Percentiles rank a stretch among this genome's conserved stretches.
Conservation (phyloP, 2,888 invertebrate genomes). For the Cephalotes varians region DNA sequence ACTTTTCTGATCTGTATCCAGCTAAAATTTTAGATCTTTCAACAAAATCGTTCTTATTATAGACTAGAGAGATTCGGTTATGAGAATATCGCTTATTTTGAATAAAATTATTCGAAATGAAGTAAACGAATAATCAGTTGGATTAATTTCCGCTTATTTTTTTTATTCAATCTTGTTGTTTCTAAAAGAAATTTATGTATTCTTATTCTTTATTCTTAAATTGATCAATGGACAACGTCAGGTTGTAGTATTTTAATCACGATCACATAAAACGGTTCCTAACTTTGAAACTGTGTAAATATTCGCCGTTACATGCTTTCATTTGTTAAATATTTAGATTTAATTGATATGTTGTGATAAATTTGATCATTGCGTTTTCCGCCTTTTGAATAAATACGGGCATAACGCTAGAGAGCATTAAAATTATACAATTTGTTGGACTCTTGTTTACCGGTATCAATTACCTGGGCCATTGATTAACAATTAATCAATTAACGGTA, state of each 20-base stretch:
- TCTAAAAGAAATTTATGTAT: not conserved
- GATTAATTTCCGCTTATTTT: not conserved
- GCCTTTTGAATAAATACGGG: not conserved
- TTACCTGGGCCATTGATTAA: slow-evolving; percentile 40
- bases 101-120: not conserved
- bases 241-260: not conserved
- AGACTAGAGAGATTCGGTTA: not conserved
- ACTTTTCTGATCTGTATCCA: too few species aligned
- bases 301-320: not conserved
- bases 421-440: slow-evolving; percentile 35
- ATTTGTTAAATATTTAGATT: slow-evolving; percentile 5
- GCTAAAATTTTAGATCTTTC: too few species aligned
- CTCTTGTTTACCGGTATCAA: slow-evolving; percentile 32
- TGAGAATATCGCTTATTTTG: not conserved
- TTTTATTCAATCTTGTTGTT: not conserved
- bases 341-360: slow-evolving; percentile 11
- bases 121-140: not conserved
- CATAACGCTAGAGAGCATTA: not conserved
- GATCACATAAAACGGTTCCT: not conserved
- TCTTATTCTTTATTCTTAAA: not conserved
- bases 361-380: slow-evolving; percentile 17
- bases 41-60: too few species aligned
- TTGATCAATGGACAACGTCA: not conserved
- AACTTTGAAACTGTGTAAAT: not conserved
- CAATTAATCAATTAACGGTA: slow-evolving; percentile 45